Base-by-base conservation (phyloP, 2,888 invertebrate genomes). In the Catotricha subobsoleta region DNA sequence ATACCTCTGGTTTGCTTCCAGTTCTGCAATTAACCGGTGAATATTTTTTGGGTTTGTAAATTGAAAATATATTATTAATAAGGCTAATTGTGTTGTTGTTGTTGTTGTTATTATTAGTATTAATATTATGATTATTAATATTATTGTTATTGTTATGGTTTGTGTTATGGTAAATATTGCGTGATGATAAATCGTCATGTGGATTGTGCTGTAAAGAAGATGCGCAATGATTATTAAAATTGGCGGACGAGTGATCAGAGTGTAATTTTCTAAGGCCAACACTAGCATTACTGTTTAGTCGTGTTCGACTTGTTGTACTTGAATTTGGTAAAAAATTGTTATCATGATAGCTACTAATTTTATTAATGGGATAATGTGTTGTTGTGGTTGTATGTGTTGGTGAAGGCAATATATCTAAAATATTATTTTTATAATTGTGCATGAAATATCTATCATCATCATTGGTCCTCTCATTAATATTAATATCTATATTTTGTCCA, bases 11-110 rank as follows among this genome's bases (percentile, higher is more conserved):
- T n/a, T n/a, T n/a, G n/a, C n/a, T n/a, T n/a, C n/a, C 13, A 20
- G 23, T 13, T 9, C 36, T 59, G 46, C 60, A 62, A 49, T 62
- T 62, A 43, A 61, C 54, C 43, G 61, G 61, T 27, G 62, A 62
- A 47, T 62, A 62, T 44, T 62, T 62, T 47, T 60, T 62, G 40
- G 62, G 62, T 47, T 62, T 62, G 48, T 62, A 62, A 40, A 62
- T 62, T 40, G 62, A 62, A 49, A 62, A 62, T 37, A 62, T 62
- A 49, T 62, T 62, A 46, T 62, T 62, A 48, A 62, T 60, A 42
- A 62, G 52, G 48, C 60, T 62, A 20, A 62, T 46, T 13, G 62
- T n/a, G n/a, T n/a, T n/a, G n/a, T n/a, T 3, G 6, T 25, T 15
- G 15, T 10, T 28, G n/a, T 30, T 39, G 9, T 15, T 30, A 23